Evolutionary conservation across 1,140 invertebrate genomes (phyloP).

Genomic region (Ladona fulva): DNA sequence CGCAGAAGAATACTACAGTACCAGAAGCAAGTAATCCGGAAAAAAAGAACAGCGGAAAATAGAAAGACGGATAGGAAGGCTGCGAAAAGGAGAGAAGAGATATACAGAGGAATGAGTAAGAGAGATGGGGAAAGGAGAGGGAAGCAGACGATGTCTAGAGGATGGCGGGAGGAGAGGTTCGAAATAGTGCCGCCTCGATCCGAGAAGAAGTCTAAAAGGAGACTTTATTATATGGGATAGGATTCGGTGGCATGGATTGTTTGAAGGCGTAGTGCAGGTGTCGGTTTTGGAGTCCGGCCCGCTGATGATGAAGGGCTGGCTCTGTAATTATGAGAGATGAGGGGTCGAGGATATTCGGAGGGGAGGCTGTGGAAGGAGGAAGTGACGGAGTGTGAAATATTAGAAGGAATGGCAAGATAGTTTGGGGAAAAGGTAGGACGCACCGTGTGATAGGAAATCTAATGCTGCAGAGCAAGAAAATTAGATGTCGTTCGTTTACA

Average conservation of each 20-base stretch:
- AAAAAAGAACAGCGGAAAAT: no score
- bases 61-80: no score
- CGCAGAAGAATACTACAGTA: no score
- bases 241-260: background rate
- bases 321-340: background rate
- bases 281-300: conserved; percentile 1
- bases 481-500: background rate
- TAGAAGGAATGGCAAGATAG: background rate
- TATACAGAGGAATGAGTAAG: no score
- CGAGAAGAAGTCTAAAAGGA: conserved; percentile 5
- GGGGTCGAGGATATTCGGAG: background rate
- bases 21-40: no score
- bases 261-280: background rate
- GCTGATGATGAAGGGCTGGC: background rate
- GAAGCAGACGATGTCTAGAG: background rate
- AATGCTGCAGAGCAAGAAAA: background rate
- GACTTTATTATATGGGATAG: background rate
- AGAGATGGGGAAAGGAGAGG: background rate
- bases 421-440: no score
- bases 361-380: background rate
- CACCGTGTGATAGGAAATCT: background rate
- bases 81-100: no score
- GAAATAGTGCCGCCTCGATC: background rate
- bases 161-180: background rate
- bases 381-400: background rate